A percentile compares a stretch with the other conserved stretches of the same genome.
These are phyloP conservation scores for Tribolium castaneum DNA, from an alignment of 1,140 invertebrate species.

Conservation along the genomic window DNA sequence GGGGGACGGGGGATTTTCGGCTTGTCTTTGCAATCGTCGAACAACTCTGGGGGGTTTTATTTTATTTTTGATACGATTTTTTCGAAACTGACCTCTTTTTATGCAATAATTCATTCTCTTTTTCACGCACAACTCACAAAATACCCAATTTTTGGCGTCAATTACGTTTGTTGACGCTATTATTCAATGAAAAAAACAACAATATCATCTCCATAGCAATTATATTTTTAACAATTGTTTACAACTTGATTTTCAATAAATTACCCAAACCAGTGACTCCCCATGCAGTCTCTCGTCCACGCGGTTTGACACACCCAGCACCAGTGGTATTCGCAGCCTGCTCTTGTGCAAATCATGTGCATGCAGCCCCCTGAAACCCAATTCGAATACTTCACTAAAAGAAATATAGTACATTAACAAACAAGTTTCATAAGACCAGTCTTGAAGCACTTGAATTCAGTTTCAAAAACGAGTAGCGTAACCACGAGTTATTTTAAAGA, in stretches of 20 bases:
- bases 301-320: constrained; percentile 89
- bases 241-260: constrained; percentile 15
- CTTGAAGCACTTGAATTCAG: too few species aligned
- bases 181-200: constrained; percentile 16
- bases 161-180: constrained; percentile 27
- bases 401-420: too few species aligned
- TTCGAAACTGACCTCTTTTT: constrained; percentile 17
- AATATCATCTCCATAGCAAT: constrained; percentile 16
- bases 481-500: too few species aligned
- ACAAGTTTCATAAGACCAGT: too few species aligned
- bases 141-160: constrained; percentile 9
- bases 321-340: constrained; percentile 84
- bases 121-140: neutral
- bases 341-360: constrained; percentile 86
- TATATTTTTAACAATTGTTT: constrained; percentile 26
- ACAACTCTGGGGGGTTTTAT: neutral
- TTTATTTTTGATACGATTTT: neutral
- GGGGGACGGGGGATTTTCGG: constrained; percentile 71
- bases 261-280: constrained; percentile 89
- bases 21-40: neutral
- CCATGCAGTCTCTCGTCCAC: constrained; percentile 90
- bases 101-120: constrained; percentile 39
- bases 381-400: too few species aligned
- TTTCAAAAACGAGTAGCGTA: too few species aligned
- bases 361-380: constrained; percentile 87